Evolutionary conservation across 2,888 invertebrate genomes (phyloP), one percentile per base, ranked within the genome.

Genomic region (Hofmannophila pseudospretella): DNA sequence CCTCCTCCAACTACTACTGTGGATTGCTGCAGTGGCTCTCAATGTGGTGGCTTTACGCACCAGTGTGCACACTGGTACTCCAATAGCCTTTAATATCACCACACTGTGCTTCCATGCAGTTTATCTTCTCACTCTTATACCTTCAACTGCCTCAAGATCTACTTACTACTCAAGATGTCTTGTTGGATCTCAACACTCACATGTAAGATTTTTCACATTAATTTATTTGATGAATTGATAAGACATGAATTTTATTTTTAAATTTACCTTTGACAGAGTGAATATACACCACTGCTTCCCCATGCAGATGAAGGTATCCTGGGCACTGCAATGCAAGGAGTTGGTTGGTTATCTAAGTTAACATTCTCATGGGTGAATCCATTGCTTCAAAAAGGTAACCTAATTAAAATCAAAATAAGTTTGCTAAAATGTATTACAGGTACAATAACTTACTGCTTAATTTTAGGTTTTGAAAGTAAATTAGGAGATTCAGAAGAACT

Each of bases 301-400:
- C 88, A 90, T 45, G 88, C 91, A 48, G 93, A 95, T 66, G 92
- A 93, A 51, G 88, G 87, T 41, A 90, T 93, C 51, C 76, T 96
- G 47, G 96, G 96, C 0, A 91, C 93, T 36, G 96, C 96, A 1
- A 93, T 96, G 90, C 94, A 96, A 73, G 90, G 92, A 44, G 85
- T 88, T 8, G 89, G 90, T 36, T 89, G 88, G 61, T 58, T 92
- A 1, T 95, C 96, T 0, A 91, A 90, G 61, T 80, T 97, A n/a
- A 74, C 93, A 13, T 96, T 98, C 69, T 88, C 91, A 42, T 98
- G 98, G 98, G 96, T 96, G 1, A 90, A 92, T 46, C 94, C 95
- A 1, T 75, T 98, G 38, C 92, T 98, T 73, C 75, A 89, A 39
- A 96, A 96, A 84, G 97, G 89, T 79, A 67, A 37, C 22, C 39